Conservation (phyloP, 2,888 invertebrate genomes). For the Molanna angustata region DNA sequence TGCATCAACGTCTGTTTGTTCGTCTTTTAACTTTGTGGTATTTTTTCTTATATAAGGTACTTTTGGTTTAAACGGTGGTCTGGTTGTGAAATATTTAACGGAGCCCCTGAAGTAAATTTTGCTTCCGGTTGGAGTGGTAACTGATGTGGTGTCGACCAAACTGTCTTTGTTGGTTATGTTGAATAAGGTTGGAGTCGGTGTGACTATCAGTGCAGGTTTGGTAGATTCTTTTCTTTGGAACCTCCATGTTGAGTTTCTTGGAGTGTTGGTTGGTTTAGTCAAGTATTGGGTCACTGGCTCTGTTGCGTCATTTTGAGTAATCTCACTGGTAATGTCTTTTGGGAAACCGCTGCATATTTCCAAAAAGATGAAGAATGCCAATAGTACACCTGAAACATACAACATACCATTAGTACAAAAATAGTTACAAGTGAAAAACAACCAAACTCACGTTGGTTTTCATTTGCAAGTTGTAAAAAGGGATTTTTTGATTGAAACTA, state of each 20-base stretch:
- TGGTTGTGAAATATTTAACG: conserved; percentile 27
- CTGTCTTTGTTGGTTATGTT: conserved; percentile 7
- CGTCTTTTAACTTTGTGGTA: conserved; percentile 10
- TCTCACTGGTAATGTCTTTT: conserved; percentile 12
- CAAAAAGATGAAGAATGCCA: conserved; percentile 12
- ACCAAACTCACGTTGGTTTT: too few species aligned
- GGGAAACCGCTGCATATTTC: conserved; percentile 17
- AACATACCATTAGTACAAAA: too few species aligned
- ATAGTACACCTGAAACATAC: conserved; percentile 19
- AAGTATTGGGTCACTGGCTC: background rate
- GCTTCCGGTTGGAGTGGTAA: conserved; percentile 8
- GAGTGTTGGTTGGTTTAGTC: conserved; percentile 2
- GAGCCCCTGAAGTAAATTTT: conserved; percentile 27
- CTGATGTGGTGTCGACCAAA: conserved; percentile 4
- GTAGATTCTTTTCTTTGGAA: conserved; percentile 17
- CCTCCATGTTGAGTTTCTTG: conserved; percentile 21
- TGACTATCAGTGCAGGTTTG: conserved; percentile 3
- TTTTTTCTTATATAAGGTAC: conserved; percentile 24
- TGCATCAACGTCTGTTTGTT: conserved; percentile 6
- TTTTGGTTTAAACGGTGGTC: conserved; percentile 31
- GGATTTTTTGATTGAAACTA: too few species aligned
- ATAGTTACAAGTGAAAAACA: too few species aligned
- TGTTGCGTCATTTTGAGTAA: conserved; percentile 5
- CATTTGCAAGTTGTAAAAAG: too few species aligned
- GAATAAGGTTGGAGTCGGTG: conserved; percentile 1